A percentile compares a stretch with the other conserved stretches of the same genome.
Evolutionary conservation across 2,797 vertebrate species (phyloP).

Genomic region (Amniataba percoides): DNA sequence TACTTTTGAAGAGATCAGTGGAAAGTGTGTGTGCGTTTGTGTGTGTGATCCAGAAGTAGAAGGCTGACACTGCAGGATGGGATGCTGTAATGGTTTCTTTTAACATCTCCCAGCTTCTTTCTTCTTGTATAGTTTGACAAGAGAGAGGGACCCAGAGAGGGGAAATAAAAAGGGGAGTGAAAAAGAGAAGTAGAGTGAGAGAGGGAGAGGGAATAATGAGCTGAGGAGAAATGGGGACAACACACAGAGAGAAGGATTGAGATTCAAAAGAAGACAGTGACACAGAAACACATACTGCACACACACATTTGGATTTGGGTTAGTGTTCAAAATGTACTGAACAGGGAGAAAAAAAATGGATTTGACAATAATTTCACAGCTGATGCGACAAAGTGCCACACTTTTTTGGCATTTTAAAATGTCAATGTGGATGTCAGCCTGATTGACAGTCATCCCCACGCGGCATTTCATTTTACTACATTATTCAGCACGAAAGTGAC

Average conservation of each 20-base stretch:
- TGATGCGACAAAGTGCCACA: constrained; percentile 14
- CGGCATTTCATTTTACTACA: constrained; percentile 52
- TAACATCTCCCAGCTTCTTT: constrained; percentile 13
- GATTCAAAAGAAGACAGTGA: background rate
- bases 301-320: constrained; percentile 8
- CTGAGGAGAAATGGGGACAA: constrained; percentile 9
- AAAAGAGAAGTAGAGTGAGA: background rate
- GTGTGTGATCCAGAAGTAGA: constrained; percentile 21
- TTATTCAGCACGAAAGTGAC: constrained; percentile 51
- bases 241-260: background rate
- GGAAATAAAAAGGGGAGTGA: background rate
- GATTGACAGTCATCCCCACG: constrained; percentile 51
- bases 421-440: constrained; percentile 21
- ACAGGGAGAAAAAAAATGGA: background rate
- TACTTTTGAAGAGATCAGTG: background rate
- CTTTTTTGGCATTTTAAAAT: constrained; percentile 60
- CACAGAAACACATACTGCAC: background rate
- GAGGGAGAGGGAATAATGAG: constrained; percentile 1
- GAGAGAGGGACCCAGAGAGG: background rate
- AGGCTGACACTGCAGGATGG: constrained; percentile 36
- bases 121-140: constrained; percentile 26
- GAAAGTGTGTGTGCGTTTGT: background rate
- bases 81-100: background rate
- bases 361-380: constrained; percentile 29
- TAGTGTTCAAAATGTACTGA: constrained; percentile 9